Conservation (phyloP, 64 coral and sea anemone species). For the Dendronephthya gigantea region DNA sequence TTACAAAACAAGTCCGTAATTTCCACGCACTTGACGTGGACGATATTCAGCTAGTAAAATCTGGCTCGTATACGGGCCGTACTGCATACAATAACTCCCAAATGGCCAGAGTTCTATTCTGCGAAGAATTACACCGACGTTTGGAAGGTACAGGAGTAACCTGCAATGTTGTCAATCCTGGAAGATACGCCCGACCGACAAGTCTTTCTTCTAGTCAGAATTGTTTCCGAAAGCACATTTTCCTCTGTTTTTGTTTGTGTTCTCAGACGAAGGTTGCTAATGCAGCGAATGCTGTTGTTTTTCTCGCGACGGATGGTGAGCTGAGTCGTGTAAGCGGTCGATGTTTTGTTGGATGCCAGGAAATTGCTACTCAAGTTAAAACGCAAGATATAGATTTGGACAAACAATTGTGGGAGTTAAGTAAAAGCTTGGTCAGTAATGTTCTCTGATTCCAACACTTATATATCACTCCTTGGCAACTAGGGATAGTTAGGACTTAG, state of each 20-base stretch:
- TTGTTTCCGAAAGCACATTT: background rate
- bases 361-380: background rate
- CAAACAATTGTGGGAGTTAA: background rate
- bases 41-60: constrained; percentile 31
- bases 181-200: background rate
- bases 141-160: constrained; percentile 34
- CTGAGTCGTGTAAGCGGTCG: background rate
- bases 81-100: constrained; percentile 46
- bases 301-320: background rate
- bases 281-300: background rate
- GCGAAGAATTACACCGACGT: constrained; percentile 33
- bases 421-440: background rate
- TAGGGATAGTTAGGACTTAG: too few relatives aligned
- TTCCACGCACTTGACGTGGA: background rate
- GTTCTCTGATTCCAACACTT: background rate
- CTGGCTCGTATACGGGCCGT: background rate
- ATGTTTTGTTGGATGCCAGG: background rate
- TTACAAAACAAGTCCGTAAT: background rate
- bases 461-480: too few relatives aligned
- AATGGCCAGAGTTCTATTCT: constrained; percentile 42
- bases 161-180: constrained; percentile 41
- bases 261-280: background rate
- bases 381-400: background rate
- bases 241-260: background rate
- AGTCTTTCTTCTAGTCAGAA: background rate